Conservation (phyloP, 2,113 vertebrate species). For the Oenanthe oenanthe region DNA sequence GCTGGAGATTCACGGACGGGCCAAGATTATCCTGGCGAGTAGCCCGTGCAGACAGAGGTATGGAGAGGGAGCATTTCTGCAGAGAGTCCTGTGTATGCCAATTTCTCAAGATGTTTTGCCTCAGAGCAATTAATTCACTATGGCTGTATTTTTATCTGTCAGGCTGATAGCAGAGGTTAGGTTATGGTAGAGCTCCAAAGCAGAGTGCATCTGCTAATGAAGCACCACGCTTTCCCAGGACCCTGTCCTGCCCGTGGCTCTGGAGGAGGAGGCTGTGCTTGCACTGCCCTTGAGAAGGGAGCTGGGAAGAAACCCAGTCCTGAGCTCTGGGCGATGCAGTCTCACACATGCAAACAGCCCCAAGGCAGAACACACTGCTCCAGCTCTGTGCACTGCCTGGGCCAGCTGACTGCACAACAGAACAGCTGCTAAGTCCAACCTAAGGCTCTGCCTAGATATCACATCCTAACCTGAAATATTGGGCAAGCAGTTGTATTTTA, state of each 20-base stretch:
- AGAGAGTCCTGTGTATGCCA: not conserved
- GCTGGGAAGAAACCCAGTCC: not conserved
- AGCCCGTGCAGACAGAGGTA: not conserved
- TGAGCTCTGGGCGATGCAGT: not conserved
- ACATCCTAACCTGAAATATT: not conserved
- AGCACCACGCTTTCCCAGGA: not conserved
- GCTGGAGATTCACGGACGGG: not conserved
- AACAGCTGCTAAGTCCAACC: not conserved
- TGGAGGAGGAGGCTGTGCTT: not conserved
- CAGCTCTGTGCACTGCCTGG: not conserved
- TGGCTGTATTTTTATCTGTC: constrained; percentile 43
- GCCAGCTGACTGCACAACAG: not conserved
- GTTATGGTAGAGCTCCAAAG: not conserved
- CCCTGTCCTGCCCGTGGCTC: not conserved
- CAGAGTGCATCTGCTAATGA: not conserved
- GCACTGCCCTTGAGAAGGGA: not conserved
- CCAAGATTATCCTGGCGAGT: not conserved
- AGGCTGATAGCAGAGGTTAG: constrained; percentile 20
- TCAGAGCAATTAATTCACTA: constrained; percentile 48
- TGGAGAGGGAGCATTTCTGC: not conserved
- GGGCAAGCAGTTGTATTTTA: not conserved
- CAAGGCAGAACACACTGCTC: not conserved
- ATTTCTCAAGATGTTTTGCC: constrained; percentile 41
- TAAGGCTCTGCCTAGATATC: not conserved
- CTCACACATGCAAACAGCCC: not conserved